phyloP scores from a whole-genome alignment of 2,888 invertebrate genomes.

The Scaeva pyrastri region DNA sequence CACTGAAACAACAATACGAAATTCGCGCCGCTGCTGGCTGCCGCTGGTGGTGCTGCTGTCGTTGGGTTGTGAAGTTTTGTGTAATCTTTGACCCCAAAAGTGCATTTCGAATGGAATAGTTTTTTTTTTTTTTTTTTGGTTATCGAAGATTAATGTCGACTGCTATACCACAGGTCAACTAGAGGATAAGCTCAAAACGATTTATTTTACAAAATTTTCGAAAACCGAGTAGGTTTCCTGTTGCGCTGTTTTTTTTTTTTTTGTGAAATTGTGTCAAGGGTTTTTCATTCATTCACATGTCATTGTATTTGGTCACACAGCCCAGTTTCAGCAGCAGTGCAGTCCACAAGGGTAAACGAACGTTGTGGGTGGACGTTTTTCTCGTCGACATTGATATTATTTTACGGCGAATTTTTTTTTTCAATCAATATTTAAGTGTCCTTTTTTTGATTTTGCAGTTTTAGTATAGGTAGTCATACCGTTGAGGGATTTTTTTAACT shows the following conservation, averaged over 20 bases:
- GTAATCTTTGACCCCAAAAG: constrained; percentile 65
- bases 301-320: constrained; percentile 12
- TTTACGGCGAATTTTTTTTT: not conserved
- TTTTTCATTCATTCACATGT: constrained; percentile 39
- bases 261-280: constrained; percentile 55
- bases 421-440: not conserved
- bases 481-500: not conserved
- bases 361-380: not conserved
- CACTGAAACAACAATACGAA: constrained; percentile 20
- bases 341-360: constrained; percentile 21
- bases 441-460: not conserved
- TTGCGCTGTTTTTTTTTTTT: not conserved
- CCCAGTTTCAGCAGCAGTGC: not conserved
- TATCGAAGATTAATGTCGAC: constrained; percentile 60
- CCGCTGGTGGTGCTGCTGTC: not conserved
- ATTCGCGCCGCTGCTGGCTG: not conserved
- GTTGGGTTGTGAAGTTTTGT: constrained; percentile 30
- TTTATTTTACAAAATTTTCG: constrained; percentile 38
- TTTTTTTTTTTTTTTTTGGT: constrained; percentile 30
- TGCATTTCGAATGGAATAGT: constrained; percentile 48
- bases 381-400: not conserved
- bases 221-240: constrained; percentile 29
- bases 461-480: not conserved
- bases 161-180: constrained; percentile 42
- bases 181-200: constrained; percentile 38